Conservation (phyloP, 2,797 vertebrate genomes). For the Aselliscus stoliczkanus region DNA sequence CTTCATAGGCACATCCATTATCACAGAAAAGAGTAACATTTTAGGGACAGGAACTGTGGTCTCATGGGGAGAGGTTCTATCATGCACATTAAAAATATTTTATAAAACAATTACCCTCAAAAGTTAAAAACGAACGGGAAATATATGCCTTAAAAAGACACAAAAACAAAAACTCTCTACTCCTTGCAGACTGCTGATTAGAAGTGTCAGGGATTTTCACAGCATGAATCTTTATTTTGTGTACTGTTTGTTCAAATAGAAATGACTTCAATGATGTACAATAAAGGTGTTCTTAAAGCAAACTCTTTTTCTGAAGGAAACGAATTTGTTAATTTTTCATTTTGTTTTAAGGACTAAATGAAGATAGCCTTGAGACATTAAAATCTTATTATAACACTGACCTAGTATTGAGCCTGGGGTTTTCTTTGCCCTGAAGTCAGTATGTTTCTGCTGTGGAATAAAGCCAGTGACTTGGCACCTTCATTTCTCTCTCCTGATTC, state of each 20-base stretch:
- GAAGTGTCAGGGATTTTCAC: neutral
- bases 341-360: conserved; percentile 55
- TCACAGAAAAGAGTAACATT: neutral
- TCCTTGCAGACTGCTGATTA: neutral
- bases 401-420: neutral
- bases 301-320: neutral
- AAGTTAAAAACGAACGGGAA: neutral
- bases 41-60: neutral
- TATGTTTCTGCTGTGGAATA: neutral
- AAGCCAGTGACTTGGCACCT: neutral
- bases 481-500: neutral
- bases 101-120: neutral
- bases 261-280: conserved; percentile 21
- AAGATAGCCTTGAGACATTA: conserved; percentile 48
- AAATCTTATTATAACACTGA: neutral
- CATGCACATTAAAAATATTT: neutral
- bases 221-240: neutral
- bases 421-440: neutral
- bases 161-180: neutral
- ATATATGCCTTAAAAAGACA: neutral
- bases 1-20: neutral
- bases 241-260: conserved; percentile 20
- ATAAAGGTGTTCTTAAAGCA: conserved; percentile 43
- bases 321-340: neutral
- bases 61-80: neutral